Base-by-base conservation (phyloP, 2,888 invertebrate species). In the Cremastinae sp. region DNA sequence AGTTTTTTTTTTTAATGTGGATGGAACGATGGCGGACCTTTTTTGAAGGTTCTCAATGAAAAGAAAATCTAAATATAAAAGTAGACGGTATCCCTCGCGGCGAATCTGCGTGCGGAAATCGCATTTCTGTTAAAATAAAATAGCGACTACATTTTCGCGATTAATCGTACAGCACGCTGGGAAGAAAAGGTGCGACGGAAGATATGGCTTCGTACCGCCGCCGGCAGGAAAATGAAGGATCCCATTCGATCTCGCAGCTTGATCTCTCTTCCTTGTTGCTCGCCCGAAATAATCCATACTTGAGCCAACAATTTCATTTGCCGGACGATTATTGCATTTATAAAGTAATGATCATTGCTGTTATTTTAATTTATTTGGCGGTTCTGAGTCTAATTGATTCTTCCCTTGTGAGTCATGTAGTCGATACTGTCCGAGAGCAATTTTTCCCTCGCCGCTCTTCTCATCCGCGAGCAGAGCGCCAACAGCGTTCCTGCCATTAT, bases 381-480 rank as follows among this genome's bases (percentile, higher is more conserved):
- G 1, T 12, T 45, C 14, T 9, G 1, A 1, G n/a, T 0, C 82
- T 87, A 90, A 75, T 90, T 90, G 79, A 89, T 90, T 75, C 89
- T 83, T 62, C 89, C 89, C 75, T 90, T 89, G 80, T 90, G 89
- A 35, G 89, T 88, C 89, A 90, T 89, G 81, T 89, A 90, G 79
- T 88, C 89, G 83, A 90, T 88, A 81, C 89, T 90, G 79, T 89
- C 89, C 18, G 88, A 88, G 20, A 90, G 79, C 10, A 90, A 79
- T 74, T 90, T 90, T 64, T 90, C 89, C 28, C 89, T 83, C 5
- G 89, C 87, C 14, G 88, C 89, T 79, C 93, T 91, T 78, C 94
- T 91, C 90, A 96, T 93, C 78, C 95, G 93, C 10, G 95, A 92
- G 84, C 96, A 96, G 72, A 96, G 94, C 0, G 94, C 94, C 80